phyloP scores from a whole-genome alignment of 2,888 invertebrate species.

The Harpalus rufipes region DNA sequence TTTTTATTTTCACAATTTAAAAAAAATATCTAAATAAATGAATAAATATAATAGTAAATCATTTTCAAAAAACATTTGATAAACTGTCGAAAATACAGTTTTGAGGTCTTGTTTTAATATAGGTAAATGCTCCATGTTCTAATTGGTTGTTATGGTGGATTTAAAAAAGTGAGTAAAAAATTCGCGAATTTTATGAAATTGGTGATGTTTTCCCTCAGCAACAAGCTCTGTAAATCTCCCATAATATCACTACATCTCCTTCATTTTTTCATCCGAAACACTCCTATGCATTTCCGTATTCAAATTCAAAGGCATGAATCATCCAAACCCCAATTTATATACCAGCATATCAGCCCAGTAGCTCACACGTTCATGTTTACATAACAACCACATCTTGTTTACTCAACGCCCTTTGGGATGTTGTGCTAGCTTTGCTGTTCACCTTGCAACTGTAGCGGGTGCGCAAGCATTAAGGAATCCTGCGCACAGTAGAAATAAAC shows the following conservation, averaged over 20 bases:
- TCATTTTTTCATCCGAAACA: slow-evolving; percentile 16
- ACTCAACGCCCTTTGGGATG: not conserved
- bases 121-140: too few relatives aligned
- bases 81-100: too few relatives aligned
- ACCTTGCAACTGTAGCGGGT: not conserved
- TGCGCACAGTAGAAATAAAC: slow-evolving; percentile 16
- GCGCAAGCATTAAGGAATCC: slow-evolving; percentile 9
- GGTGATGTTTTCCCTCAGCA: not conserved
- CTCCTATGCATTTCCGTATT: slow-evolving; percentile 38
- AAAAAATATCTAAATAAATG: too few relatives aligned
- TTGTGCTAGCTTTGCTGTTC: not conserved
- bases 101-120: too few relatives aligned
- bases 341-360: slow-evolving; percentile 44
- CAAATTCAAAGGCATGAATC: slow-evolving; percentile 52
- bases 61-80: too few relatives aligned
- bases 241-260: not conserved
- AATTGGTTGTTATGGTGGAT: too few relatives aligned
- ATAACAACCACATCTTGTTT: slow-evolving; percentile 45
- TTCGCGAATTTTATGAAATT: not conserved
- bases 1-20: too few relatives aligned
- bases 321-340: slow-evolving; percentile 51
- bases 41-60: too few relatives aligned
- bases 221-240: not conserved
- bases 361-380: slow-evolving; percentile 55
- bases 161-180: not conserved